Percentiles rank a stretch among this genome's conserved stretches.
Conservation (phyloP, 1,140 invertebrate species). For the Drosophila bipectinata region DNA sequence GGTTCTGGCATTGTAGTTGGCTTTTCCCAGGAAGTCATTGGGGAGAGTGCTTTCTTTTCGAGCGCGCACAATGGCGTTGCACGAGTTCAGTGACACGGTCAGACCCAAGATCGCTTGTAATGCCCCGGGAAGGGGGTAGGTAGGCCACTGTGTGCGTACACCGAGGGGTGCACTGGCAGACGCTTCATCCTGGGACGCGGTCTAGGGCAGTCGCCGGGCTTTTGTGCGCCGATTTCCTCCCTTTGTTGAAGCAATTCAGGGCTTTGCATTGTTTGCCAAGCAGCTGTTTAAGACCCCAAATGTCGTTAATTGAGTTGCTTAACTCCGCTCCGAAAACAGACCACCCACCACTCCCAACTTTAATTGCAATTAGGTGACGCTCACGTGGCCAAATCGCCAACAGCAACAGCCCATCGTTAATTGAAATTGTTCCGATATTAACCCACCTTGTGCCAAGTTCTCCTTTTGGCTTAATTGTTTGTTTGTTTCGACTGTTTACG, state of each 20-base stretch:
- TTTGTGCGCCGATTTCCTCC: slow-evolving; percentile 29
- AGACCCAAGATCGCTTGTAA: slow-evolving; percentile 33
- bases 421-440: slow-evolving; percentile 27
- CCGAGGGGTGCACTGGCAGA: background rate
- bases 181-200: slow-evolving; percentile 38
- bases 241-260: slow-evolving; percentile 30
- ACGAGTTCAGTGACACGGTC: slow-evolving; percentile 51
- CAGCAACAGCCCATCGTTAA: slow-evolving; percentile 19
- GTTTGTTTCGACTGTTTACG: slow-evolving; percentile 22
- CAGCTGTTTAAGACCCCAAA: slow-evolving; percentile 46
- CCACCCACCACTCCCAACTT: slow-evolving; percentile 1
- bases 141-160: slow-evolving; percentile 18
- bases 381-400: slow-evolving; percentile 28
- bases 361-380: slow-evolving; percentile 34
- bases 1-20: slow-evolving; percentile 27
- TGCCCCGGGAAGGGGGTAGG: slow-evolving; percentile 17
- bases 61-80: slow-evolving; percentile 32
- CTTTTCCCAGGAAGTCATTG: slow-evolving; percentile 35
- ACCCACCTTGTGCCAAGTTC: slow-evolving; percentile 38
- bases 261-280: slow-evolving; percentile 26
- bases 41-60: slow-evolving; percentile 45
- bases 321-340: background rate
- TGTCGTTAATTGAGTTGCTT: slow-evolving; percentile 33
- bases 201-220: slow-evolving; percentile 35
- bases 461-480: slow-evolving; percentile 40